Evolutionary conservation across 1,140 invertebrate species (phyloP), one percentile per base, ranked within the genome.

Genomic region (Heliconius melpomene): DNA sequence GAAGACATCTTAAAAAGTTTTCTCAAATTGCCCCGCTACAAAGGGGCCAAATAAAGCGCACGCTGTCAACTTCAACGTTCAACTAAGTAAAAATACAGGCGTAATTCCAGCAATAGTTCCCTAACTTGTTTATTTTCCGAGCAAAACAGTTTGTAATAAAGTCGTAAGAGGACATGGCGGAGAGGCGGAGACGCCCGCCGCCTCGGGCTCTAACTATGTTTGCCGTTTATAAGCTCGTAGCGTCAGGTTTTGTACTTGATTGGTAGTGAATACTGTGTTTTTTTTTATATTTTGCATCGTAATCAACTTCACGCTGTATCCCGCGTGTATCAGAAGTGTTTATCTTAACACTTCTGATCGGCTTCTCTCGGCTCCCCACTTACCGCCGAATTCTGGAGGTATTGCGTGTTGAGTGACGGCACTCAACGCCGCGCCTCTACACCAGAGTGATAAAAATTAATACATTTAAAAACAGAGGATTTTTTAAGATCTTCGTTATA

Each of bases 111-210:
- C 72, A 71, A 75, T 79, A 82, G 74, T 82, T 76, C 79, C 79
- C 29, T 74, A 82, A 79, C 80, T 82, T 82, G 81, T 82, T 82
- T 82, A 82, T 82, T 82, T 82, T 79, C 78, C 29, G 72, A 77
- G 81, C 78, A 77, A 84, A 87, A 87, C 80, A 82, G 85, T 89
- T 83, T 85, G 86, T 86, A 88, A 87, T 85, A 82, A 86, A 88
- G 89, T 85, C 82, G 83, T 85, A 80, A 86, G 79, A 82, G 77
- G 75, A 81, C 78, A 82, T 46, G 20, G 72, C 79, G 77, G 74
- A 78, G 79, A 79, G 20, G 72, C 79, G 77, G 74, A 78, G 79
- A 79, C 76, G 82, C 76, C 60, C 83, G 84, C 75, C 82, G 79
- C 75, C 81, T 76, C 78, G 70, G 52, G 81, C 74, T 38, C 81